These are phyloP conservation scores for Pteronotus mesoamericanus DNA, from an alignment of 2,797 vertebrate genomes.

Conservation along the genomic window DNA sequence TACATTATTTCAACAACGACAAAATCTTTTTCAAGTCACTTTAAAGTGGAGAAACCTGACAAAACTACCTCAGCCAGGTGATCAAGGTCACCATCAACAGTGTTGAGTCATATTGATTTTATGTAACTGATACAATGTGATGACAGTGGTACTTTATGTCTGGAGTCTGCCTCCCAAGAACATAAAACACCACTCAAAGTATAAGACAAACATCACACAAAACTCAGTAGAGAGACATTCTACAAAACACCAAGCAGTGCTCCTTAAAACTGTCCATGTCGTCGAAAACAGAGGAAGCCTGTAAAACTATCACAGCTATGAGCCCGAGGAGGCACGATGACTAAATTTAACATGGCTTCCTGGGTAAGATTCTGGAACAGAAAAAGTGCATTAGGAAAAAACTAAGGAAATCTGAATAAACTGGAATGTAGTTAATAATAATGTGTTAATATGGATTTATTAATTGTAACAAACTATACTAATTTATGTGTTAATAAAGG, in stretches of 20 bases:
- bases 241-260: neutral
- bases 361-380: neutral
- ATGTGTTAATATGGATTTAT: neutral
- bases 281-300: neutral
- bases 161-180: neutral
- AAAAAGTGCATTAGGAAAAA: neutral
- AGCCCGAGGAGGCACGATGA: neutral
- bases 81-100: neutral
- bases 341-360: neutral
- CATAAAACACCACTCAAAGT: neutral
- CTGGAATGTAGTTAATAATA: neutral
- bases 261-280: neutral
- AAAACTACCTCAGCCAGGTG: neutral
- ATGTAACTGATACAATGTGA: neutral
- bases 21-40: neutral
- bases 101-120: neutral
- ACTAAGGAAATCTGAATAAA: neutral
- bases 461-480: neutral
- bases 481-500: neutral
- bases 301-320: neutral
- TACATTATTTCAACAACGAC: neutral
- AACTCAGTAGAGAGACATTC: neutral
- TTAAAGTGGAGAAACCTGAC: neutral
- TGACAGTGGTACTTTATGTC: neutral
- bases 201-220: neutral